A percentile compares a stretch with the other conserved stretches of the same genome.
Conservation (phyloP, 2,797 vertebrate genomes). For the Dicrostonyx torquatus region DNA sequence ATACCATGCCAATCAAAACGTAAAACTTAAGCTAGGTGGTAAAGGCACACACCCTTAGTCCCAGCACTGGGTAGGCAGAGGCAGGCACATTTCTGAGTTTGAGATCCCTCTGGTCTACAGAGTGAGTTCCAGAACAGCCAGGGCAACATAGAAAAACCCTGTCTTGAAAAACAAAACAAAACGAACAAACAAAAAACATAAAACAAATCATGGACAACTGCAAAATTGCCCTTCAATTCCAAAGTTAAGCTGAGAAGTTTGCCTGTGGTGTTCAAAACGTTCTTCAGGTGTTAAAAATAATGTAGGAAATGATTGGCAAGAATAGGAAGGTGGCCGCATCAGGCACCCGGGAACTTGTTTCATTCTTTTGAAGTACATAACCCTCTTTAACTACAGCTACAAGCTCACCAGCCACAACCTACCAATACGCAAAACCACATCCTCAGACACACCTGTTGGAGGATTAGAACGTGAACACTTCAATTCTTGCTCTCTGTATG, state of each 20-base stretch:
- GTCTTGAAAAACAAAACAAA: background rate
- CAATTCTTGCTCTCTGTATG: background rate
- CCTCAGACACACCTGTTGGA: background rate
- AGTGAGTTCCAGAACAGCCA: background rate
- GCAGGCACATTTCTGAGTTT: background rate
- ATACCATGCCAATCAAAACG: background rate
- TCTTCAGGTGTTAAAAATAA: background rate
- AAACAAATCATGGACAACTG: background rate
- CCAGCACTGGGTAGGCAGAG: background rate
- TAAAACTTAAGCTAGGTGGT: background rate
- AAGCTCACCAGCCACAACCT: background rate
- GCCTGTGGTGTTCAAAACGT: background rate
- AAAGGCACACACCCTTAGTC: background rate
- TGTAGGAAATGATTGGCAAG: background rate
- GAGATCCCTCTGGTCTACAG: background rate
- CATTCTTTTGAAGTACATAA: background rate
- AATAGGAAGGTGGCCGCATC: background rate
- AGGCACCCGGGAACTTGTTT: background rate
- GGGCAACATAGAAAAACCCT: background rate
- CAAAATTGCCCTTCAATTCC: background rate
- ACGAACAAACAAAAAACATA: background rate
- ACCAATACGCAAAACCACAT: background rate
- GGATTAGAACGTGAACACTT: background rate
- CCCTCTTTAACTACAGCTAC: background rate
- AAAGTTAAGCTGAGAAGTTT: constrained; percentile 3